Evolutionary conservation across 1,140 invertebrate species (phyloP), one percentile per base, ranked within the genome.

Genomic region (Anoplophora glabripennis): DNA sequence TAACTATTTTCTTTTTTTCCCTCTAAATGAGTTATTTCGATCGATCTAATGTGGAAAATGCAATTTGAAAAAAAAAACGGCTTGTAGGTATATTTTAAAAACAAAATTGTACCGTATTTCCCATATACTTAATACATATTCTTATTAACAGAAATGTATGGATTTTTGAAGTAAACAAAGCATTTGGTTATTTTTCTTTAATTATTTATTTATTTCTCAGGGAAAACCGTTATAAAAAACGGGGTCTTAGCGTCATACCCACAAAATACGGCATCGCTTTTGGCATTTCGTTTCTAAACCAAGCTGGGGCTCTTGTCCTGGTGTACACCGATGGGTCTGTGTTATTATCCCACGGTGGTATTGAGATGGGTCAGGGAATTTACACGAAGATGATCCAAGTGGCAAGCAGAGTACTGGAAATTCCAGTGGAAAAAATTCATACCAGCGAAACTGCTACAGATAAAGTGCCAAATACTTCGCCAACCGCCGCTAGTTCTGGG

Each of bases 341-440:
- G 4, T 79, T 98, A 2, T 68, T 98, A n/a, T 86, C 85, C 21
- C 94, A 97, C 73, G 92, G 91, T 40, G 95, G 94, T 12, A 89
- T 89, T 12, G 95, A 98, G 81, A 98, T 98, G 89, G 96, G 96
- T 0, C 95, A 98, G 79, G 96, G 95, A 1, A 76, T 98, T 0
- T 90, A 97, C 69, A 98, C 93, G 0, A 98, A 97, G 80, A 94
- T 96, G 87, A 88, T 95, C 57, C 93, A 96, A 83, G 85, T 92
- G 33, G 88, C 89, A 0, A 89, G 89, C 44, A 79, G 86, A 62
- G 82, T 81, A 3, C 77, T 98, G 2, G 84, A 82, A 35, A 85
- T 96, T 14, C 82, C 90, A 21, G 72, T 82, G 8, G 83, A 86
- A 0, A 85, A 88, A 69, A 93, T 98, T 67, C 87, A 94, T 71